phyloP scores from a whole-genome alignment of 2,888 invertebrate species.

The Limulus polyphemus region DNA sequence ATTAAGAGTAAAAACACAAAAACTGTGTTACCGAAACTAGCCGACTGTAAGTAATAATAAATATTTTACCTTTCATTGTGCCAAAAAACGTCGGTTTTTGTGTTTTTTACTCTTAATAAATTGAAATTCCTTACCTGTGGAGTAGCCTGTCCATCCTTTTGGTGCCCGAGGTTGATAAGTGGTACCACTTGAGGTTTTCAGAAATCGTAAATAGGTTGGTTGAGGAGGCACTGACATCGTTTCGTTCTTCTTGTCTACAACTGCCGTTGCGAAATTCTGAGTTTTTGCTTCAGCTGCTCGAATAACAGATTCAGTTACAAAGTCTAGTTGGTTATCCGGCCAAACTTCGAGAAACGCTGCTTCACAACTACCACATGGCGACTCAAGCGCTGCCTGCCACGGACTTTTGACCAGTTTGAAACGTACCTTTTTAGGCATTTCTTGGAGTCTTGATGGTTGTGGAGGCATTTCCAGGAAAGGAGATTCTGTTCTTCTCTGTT shows the following conservation, averaged over 20 bases:
- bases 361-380: constrained; percentile 49
- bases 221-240: constrained; percentile 7
- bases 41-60: too few relatives aligned
- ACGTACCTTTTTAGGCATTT: constrained; percentile 5
- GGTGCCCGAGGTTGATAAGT: constrained; percentile 43
- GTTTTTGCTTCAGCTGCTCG: constrained; percentile 30
- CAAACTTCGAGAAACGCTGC: constrained; percentile 47
- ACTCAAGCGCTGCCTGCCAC: constrained; percentile 56
- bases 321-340: not conserved
- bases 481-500: not conserved
- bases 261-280: constrained; percentile 5
- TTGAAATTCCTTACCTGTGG: not conserved
- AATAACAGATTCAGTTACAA: constrained; percentile 29
- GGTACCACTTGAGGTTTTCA: constrained; percentile 27
- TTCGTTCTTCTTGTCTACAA: not conserved
- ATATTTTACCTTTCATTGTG: too few relatives aligned
- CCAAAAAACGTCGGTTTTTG: too few relatives aligned
- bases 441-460: not conserved
- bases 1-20: too few relatives aligned
- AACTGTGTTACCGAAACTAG: too few relatives aligned
- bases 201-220: not conserved
- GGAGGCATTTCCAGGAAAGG: constrained; percentile 31
- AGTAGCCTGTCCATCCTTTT: constrained; percentile 39
- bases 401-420: constrained; percentile 52
- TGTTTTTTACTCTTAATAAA: too few relatives aligned